Base-by-base conservation (phyloP, 2,113 vertebrate genomes). In the Ascaphus truei region DNA sequence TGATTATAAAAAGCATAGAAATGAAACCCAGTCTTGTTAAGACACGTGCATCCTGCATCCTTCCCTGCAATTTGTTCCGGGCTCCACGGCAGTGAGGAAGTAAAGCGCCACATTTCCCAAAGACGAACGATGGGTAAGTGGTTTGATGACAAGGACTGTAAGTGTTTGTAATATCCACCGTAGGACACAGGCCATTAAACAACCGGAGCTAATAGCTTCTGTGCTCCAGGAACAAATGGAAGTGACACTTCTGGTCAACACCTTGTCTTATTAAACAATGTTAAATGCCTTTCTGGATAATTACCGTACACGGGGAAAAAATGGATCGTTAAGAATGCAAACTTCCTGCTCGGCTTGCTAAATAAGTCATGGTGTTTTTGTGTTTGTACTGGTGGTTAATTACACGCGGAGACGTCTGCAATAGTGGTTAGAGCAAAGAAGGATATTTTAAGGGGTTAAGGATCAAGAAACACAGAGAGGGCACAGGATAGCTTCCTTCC, bases 121-220 rank as follows among this genome's bases (percentile, higher is more conserved):
- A 68, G 67, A 62, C 74, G 73, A 77, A 73, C 52, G 15, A 80
- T 74, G 25, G 61, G 68, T 73, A 72, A 74, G 50, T 13, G 73
- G 72, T 72, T 74, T 52, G 29, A n/a, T 27, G 34, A 61, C 75
- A 68, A 76, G 75, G 82, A 77, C 73, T 68, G 79, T 73, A 76
- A 64, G 62, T 25, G 61, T 75, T 68, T 75, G 71, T 78, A 80
- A 80, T 67, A 71, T 77, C 68, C 72, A 72, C 75, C 76, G 75
- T 58, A 75, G 58, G 77, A 82, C 76, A 78, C 47, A 64, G 76
- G 53, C 72, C 67, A 83, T 86, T 84, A 81, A 74, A 60, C 80
- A 84, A 57, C 43, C 58, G 52, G 26, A 58, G 68, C 75, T 43
- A 72, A 72, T 23, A 31, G 37, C 37, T 67, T 57, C 73, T 4